These are phyloP conservation scores for Acanthosepion pharaonis DNA, from an alignment of 2,888 invertebrate genomes.

Conservation along the genomic window DNA sequence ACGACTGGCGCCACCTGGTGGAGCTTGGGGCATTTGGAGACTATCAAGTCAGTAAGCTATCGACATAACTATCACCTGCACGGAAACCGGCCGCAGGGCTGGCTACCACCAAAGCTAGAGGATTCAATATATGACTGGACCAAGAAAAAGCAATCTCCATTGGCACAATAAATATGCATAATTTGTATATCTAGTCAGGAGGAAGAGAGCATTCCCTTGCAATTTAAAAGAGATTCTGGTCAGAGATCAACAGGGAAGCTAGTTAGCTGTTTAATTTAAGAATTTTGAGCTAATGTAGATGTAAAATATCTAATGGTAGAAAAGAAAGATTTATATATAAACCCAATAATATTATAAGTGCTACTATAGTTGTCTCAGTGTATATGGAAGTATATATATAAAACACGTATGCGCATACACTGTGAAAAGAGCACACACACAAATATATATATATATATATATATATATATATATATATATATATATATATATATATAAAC, in stretches of 20 bases:
- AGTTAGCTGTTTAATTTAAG: not conserved
- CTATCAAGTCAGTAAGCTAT: constrained; percentile 2
- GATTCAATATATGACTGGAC: constrained; percentile 4
- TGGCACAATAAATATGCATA: constrained; percentile 8
- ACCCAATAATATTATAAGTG: not conserved
- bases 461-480: not conserved
- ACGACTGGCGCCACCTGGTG: constrained; percentile 21
- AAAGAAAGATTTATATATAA: not conserved
- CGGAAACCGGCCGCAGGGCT: not conserved
- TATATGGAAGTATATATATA: not conserved
- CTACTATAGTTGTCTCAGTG: too few relatives aligned
- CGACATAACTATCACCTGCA: constrained; percentile 33
- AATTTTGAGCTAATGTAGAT: not conserved
- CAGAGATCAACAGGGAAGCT: not conserved
- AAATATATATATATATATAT: not conserved
- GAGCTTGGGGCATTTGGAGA: constrained; percentile 11
- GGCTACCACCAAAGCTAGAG: not conserved
- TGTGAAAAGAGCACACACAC: too few relatives aligned
- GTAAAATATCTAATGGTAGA: not conserved
- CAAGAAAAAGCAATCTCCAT: not conserved
- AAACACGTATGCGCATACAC: not conserved
- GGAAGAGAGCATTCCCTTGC: not conserved
- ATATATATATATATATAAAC: not conserved
- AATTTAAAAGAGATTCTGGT: not conserved
- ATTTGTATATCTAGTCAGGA: constrained; percentile 33